phyloP scores from a whole-genome alignment of 2,113 vertebrate species.

The Nothoprocta pentlandii region DNA sequence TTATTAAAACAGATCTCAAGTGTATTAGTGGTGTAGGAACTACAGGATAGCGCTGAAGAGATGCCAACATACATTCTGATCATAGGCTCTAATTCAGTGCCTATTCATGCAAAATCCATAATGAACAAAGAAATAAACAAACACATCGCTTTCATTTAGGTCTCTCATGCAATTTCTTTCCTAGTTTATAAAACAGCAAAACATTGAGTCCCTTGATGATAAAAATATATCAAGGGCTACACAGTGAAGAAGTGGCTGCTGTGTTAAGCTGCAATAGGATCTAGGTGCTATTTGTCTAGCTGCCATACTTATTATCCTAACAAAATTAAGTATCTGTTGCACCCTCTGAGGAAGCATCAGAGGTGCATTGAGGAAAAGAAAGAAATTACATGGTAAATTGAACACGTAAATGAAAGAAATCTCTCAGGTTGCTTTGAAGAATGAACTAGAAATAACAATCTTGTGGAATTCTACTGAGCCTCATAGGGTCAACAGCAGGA shows the following conservation, averaged over 20 bases:
- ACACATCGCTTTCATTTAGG: not conserved
- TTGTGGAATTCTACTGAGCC: not conserved
- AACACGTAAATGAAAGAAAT: not conserved
- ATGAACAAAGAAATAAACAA: too few relatives aligned
- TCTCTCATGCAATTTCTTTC: not conserved
- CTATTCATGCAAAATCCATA: not conserved
- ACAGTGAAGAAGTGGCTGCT: not conserved
- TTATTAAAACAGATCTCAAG: not conserved
- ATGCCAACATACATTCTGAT: not conserved
- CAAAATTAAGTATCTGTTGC: not conserved
- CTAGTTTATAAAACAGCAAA: not conserved
- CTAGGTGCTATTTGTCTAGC: not conserved
- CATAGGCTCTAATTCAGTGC: not conserved
- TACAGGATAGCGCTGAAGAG: not conserved
- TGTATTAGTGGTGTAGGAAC: not conserved
- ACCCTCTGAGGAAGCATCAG: not conserved
- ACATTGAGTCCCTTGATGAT: fast-evolving
- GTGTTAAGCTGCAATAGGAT: not conserved
- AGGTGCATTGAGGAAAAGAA: not conserved
- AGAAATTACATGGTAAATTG: not conserved
- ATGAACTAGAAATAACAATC: not conserved
- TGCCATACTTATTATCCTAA: not conserved
- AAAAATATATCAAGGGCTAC: not conserved
- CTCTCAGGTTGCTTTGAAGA: not conserved
- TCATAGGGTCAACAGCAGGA: fast-evolving